Conservation (phyloP, 2,113 vertebrate species). For the Psilopsiagon aymara region DNA sequence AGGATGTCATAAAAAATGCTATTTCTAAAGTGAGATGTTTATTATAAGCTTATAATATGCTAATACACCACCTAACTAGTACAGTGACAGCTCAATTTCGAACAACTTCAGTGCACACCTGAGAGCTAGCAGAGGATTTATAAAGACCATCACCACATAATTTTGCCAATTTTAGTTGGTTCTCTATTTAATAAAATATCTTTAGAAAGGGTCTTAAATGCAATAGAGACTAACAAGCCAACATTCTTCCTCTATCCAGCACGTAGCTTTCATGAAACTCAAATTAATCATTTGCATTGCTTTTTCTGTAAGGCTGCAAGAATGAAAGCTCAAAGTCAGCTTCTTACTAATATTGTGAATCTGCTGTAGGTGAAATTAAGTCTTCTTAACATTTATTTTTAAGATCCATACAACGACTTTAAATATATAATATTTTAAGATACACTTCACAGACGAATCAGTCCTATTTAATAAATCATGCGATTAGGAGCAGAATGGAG, state of each 20-base stretch:
- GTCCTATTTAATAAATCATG: background rate
- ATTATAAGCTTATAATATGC: background rate
- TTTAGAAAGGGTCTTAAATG: slow-evolving; percentile 47
- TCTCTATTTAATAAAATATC: slow-evolving; percentile 38
- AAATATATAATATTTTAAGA: background rate
- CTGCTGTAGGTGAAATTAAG: background rate
- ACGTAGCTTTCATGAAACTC: slow-evolving; percentile 37
- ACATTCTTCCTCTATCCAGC: slow-evolving; percentile 20
- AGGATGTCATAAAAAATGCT: slow-evolving; percentile 15
- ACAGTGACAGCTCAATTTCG: background rate
- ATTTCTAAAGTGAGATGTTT: background rate
- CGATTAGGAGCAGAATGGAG: background rate
- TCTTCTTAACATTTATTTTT: background rate
- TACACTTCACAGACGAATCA: background rate
- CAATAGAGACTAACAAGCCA: slow-evolving; percentile 5
- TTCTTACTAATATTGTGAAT: background rate
- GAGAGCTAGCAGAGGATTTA: background rate
- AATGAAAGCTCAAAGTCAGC: background rate
- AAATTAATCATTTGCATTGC: background rate
- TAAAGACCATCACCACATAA: slow-evolving; percentile 13
- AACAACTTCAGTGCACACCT: background rate
- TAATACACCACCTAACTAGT: background rate
- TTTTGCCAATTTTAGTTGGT: slow-evolving; percentile 40
- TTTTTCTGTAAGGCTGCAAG: background rate
- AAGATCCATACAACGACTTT: background rate